phyloP scores from a whole-genome alignment of 2,113 vertebrate genomes.

The Corythoichthys intestinalis region DNA sequence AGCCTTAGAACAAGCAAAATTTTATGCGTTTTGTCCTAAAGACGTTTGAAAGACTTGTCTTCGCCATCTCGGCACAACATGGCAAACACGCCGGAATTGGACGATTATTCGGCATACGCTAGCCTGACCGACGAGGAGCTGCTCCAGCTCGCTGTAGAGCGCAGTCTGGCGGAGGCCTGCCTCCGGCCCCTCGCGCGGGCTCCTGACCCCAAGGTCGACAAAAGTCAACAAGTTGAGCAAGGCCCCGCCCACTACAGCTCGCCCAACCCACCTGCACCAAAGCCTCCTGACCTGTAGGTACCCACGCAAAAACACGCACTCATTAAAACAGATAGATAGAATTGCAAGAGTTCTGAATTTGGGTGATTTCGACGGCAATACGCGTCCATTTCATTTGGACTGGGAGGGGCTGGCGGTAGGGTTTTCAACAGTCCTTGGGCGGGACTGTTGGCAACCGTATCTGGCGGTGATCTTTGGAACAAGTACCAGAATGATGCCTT shows the following conservation, averaged over 20 bases:
- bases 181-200: neutral
- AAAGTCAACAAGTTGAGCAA: neutral
- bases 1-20: neutral
- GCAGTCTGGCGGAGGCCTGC: slow-evolving; percentile 76
- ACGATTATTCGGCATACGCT: slow-evolving; percentile 88
- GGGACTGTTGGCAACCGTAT: too few species aligned
- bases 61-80: slow-evolving; percentile 25
- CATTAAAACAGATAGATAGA: neutral
- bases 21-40: neutral
- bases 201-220: neutral
- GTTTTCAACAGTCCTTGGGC: too few species aligned
- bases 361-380: too few species aligned
- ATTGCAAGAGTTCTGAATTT: too few species aligned
- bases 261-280: slow-evolving; percentile 46
- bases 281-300: slow-evolving; percentile 47
- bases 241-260: slow-evolving; percentile 42
- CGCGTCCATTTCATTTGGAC: too few species aligned
- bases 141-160: slow-evolving; percentile 87
- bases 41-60: neutral
- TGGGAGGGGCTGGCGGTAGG: too few species aligned
- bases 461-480: too few species aligned
- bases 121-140: slow-evolving; percentile 86
- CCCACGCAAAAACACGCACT: neutral
- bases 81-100: slow-evolving; percentile 55
- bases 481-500: too few species aligned